A percentile compares a stretch with the other conserved stretches of the same genome.
These are phyloP conservation scores for Drosophila sordidapex DNA, from an alignment of 2,888 invertebrate species.

Conservation along the genomic window DNA sequence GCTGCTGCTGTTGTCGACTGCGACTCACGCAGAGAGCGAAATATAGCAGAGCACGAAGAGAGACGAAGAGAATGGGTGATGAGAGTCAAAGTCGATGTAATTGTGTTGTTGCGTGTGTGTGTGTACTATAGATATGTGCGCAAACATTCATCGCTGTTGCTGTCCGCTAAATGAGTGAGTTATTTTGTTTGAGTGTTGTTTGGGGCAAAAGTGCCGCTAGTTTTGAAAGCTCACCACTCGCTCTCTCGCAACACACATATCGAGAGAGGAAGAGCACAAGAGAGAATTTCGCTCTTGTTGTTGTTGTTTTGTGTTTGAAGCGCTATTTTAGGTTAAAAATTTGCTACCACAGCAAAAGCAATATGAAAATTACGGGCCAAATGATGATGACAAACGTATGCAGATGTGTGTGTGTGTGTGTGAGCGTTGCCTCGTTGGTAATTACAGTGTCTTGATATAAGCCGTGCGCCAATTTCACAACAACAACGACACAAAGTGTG, in stretches of 20 bases:
- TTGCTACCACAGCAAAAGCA: conserved; percentile 56
- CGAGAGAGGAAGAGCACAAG: neutral
- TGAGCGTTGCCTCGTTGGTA: conserved; percentile 7
- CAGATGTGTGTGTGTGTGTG: conserved; percentile 1
- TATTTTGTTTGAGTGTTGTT: conserved; percentile 47
- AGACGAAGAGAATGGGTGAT: conserved; percentile 27
- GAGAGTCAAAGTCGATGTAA: conserved; percentile 21
- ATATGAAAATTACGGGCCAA: conserved; percentile 47
- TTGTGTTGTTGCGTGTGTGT: conserved; percentile 6
- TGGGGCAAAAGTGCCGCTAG: conserved; percentile 76
- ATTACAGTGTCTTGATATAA: conserved; percentile 33
- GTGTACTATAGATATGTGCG: conserved; percentile 21
- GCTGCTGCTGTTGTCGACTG: conserved; percentile 45
- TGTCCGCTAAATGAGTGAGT: conserved; percentile 15
- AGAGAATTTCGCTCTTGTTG: conserved; percentile 35
- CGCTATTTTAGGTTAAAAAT: conserved; percentile 76
- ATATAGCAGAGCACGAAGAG: conserved; percentile 24
- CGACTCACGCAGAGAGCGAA: conserved; percentile 38
- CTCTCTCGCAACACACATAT: conserved; percentile 42
- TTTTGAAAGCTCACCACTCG: conserved; percentile 56
- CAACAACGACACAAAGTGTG: conserved; percentile 22
- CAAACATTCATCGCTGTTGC: conserved; percentile 52
- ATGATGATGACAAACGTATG: conserved; percentile 21
- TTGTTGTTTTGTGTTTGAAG: conserved; percentile 57
- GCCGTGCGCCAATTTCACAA: conserved; percentile 37